Conservation (phyloP, 2,113 vertebrate species). For the Uria lomvia region DNA sequence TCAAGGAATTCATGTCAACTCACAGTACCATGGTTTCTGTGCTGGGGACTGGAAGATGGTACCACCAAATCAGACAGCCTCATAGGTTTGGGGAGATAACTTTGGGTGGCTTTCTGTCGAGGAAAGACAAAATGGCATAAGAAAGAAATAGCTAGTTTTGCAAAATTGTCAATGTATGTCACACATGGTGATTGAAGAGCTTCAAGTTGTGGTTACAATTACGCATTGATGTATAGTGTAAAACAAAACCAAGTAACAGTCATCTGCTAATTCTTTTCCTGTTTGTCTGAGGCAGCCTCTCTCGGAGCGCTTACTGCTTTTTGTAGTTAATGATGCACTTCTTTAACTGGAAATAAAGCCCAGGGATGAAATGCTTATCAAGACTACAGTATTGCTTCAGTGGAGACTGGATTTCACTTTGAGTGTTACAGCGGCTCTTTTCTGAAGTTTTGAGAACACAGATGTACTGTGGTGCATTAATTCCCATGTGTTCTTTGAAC, state of each 20-base stretch:
- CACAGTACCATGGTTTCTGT: accelerated
- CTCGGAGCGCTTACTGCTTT: neutral
- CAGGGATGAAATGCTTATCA: neutral
- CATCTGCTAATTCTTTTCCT: neutral
- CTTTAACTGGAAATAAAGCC: neutral
- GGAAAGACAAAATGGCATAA: neutral
- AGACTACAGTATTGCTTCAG: neutral
- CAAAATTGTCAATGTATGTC: neutral
- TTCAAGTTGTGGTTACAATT: neutral
- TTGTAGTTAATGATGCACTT: neutral
- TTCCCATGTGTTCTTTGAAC: neutral
- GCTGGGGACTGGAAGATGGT: neutral
- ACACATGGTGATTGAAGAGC: neutral
- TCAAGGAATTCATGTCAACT: neutral
- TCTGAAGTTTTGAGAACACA: neutral
- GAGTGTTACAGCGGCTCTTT: neutral
- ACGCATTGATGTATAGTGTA: neutral
- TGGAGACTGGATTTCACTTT: neutral
- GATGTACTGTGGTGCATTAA: neutral
- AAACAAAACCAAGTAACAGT: neutral
- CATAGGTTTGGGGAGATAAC: neutral
- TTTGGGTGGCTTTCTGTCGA: neutral
- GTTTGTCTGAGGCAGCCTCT: neutral
- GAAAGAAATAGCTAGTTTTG: neutral
- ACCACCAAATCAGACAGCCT: neutral